Conservation (phyloP, 2,888 invertebrate genomes). For the Acanthosoma haemorrhoidale region DNA sequence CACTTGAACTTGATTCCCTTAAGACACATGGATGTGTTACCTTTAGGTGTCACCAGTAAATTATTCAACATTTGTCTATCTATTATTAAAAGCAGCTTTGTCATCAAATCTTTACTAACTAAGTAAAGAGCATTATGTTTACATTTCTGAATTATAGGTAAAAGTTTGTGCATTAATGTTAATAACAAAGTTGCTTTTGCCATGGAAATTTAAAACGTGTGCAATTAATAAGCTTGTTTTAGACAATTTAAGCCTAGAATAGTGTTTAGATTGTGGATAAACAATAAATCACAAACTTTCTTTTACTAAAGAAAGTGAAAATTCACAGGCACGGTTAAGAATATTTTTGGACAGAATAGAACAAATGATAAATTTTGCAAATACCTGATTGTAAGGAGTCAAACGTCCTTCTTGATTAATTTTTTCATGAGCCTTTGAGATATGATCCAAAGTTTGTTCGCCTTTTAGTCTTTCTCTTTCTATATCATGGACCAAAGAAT, state of each 20-base stretch:
- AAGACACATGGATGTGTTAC: neutral
- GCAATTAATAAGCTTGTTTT: neutral
- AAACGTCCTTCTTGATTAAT: constrained; percentile 49
- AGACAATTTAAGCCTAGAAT: too few relatives aligned
- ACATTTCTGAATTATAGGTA: too few relatives aligned
- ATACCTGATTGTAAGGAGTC: constrained; percentile 52
- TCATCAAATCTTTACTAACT: too few relatives aligned
- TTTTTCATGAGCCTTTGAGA: constrained; percentile 69
- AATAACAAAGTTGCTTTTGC: too few relatives aligned
- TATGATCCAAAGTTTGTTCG: constrained; percentile 72
- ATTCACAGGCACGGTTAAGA: neutral
- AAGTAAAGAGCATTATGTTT: too few relatives aligned
- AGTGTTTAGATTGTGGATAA: too few relatives aligned
- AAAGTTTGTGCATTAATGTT: too few relatives aligned
- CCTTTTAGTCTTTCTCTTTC: constrained; percentile 73
- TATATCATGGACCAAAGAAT: constrained; percentile 71
- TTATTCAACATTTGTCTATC: too few relatives aligned
- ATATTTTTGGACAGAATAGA: neutral
- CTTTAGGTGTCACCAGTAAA: too few relatives aligned
- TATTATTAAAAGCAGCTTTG: too few relatives aligned
- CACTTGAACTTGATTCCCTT: neutral
- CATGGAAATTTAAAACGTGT: neutral
- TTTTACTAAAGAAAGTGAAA: neutral
- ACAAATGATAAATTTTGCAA: neutral
- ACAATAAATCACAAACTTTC: too few relatives aligned